Evolutionary conservation across 2,113 vertebrate species (phyloP).

Genomic region (Cyanistes caeruleus): DNA sequence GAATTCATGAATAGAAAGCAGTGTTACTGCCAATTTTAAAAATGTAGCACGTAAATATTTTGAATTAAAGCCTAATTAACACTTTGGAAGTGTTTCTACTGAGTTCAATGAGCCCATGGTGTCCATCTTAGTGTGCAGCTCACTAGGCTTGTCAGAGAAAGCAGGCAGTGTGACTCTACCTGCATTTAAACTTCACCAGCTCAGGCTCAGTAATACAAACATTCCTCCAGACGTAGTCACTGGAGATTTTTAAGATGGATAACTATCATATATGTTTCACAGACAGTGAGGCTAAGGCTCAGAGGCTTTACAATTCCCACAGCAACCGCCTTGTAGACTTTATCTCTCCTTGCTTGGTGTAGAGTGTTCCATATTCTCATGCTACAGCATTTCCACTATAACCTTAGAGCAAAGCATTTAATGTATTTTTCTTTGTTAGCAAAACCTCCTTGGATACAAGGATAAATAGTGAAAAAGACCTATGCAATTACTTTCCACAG

Average conservation of each 20-base stretch:
- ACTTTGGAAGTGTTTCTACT: not conserved
- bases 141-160: not conserved
- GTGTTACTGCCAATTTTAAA: not conserved
- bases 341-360: not conserved
- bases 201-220: not conserved
- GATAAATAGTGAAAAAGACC: not conserved
- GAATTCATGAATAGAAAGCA: slow-evolving; percentile 23
- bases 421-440: not conserved
- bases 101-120: not conserved
- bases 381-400: not conserved
- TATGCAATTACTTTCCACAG: not conserved
- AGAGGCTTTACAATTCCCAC: not conserved
- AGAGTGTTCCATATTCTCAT: not conserved
- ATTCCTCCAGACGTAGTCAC: not conserved
- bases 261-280: not conserved
- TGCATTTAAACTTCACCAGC: not conserved
- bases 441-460: not conserved
- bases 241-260: not conserved
- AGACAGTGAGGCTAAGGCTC: not conserved
- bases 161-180: rapidly evolving
- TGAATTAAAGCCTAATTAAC: not conserved
- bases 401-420: not conserved
- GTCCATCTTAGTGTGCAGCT: not conserved
- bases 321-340: not conserved
- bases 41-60: not conserved